Evolutionary conservation across 2,888 invertebrate genomes (phyloP).

Genomic region (Lucinisca nassula): DNA sequence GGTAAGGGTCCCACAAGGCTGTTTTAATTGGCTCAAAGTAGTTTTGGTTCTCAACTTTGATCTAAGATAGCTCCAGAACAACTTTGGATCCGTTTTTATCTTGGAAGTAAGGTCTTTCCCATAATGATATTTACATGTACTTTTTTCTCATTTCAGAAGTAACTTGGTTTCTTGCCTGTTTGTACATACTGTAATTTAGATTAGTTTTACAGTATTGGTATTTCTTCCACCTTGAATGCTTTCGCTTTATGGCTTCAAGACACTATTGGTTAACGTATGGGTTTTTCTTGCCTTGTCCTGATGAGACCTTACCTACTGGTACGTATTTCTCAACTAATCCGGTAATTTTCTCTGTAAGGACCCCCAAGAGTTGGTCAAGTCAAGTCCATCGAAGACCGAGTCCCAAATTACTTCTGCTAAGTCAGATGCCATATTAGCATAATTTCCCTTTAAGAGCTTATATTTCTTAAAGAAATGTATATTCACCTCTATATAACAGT

Average conservation of each 20-base stretch:
- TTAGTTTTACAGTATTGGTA: background rate
- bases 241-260: conserved; percentile 10
- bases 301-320: too few species aligned
- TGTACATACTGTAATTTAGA: background rate
- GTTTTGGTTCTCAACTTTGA: too few species aligned
- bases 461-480: background rate
- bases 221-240: background rate
- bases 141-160: background rate
- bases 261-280: background rate
- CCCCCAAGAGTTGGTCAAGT: conserved; percentile 18
- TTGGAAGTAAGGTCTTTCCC: too few species aligned
- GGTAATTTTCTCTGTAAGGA: background rate
- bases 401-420: conserved; percentile 16
- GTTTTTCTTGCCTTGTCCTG: background rate
- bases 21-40: too few species aligned
- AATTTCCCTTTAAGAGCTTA: conserved; percentile 31
- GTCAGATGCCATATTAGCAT: background rate
- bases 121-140: too few species aligned
- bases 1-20: too few species aligned
- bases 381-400: background rate
- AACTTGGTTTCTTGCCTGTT: background rate
- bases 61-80: too few species aligned
- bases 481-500: background rate
- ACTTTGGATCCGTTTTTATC: too few species aligned
- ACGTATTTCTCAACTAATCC: too few species aligned